Conservation (phyloP, 2,888 invertebrate genomes). For the Dinocampus coccinellae region DNA sequence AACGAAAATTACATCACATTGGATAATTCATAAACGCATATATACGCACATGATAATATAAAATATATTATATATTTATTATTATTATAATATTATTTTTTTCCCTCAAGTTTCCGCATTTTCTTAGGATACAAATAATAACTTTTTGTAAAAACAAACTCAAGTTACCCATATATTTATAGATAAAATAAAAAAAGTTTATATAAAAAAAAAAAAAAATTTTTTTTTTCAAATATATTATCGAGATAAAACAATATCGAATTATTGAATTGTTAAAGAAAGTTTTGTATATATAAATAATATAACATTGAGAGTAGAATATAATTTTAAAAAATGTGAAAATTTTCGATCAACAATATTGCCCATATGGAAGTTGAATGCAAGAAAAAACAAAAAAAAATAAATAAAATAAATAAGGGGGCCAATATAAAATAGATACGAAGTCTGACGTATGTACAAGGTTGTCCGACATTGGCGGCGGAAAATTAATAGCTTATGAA, state of each 20-base stretch:
- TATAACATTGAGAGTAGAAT: not conserved
- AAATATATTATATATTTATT: too few species aligned
- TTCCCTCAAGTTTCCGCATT: not conserved
- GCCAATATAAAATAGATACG: slow-evolving; percentile 19
- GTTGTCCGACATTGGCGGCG: slow-evolving; percentile 35
- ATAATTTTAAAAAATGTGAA: slow-evolving; percentile 7
- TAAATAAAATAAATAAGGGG: slow-evolving; percentile 11
- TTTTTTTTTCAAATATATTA: not conserved
- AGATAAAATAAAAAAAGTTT: too few species aligned
- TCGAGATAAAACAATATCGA: not conserved
- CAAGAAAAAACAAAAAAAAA: too few species aligned
- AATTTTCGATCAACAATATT: slow-evolving; percentile 15
- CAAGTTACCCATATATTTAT: not conserved
- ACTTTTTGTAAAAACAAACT: not conserved
- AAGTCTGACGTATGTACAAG: slow-evolving; percentile 16
- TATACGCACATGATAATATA: not conserved
- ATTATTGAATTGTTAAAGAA: slow-evolving; percentile 12
- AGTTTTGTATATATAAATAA: not conserved
- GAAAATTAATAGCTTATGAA: slow-evolving; percentile 59
- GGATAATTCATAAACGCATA: slow-evolving; percentile 13
- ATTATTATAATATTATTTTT: too few species aligned
- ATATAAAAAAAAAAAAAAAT: too few species aligned
- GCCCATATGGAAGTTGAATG: not conserved
- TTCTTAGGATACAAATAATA: not conserved
- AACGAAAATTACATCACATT: slow-evolving; percentile 14